phyloP scores from a whole-genome alignment of 2,113 vertebrate species.

The Papio anubis region DNA sequence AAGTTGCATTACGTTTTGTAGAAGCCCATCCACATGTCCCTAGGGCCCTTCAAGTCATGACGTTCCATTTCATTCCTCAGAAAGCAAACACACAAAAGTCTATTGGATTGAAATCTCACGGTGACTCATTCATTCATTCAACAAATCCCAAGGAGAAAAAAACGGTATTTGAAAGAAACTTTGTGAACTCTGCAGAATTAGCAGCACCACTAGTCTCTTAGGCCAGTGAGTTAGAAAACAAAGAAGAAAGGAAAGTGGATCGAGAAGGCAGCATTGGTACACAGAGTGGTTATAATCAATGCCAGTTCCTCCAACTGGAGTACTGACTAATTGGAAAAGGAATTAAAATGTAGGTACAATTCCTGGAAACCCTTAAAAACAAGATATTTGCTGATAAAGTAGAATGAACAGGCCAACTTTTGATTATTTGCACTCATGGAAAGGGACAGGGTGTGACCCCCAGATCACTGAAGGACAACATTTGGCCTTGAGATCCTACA shows the following conservation, averaged over 20 bases:
- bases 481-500: background rate
- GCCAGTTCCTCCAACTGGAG: background rate
- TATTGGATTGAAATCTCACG: background rate
- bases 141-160: background rate
- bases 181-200: background rate
- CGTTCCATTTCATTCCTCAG: background rate
- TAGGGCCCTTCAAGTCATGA: background rate
- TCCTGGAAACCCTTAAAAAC: background rate
- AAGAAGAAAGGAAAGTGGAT: background rate
- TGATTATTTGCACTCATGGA: background rate
- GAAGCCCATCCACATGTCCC: background rate
- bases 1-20: no score
- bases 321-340: background rate
- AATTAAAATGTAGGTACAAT: background rate
- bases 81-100: background rate
- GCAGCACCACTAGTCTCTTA: background rate
- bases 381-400: background rate
- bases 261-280: rapidly evolving
- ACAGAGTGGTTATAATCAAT: rapidly evolving
- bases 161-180: background rate
- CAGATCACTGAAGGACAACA: background rate
- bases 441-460: background rate
- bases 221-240: background rate
- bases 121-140: background rate
- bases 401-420: no score